A percentile compares a stretch with the other conserved stretches of the same genome.
phyloP scores from a whole-genome alignment of 2,113 vertebrate species.

The Corythornis cristatus region DNA sequence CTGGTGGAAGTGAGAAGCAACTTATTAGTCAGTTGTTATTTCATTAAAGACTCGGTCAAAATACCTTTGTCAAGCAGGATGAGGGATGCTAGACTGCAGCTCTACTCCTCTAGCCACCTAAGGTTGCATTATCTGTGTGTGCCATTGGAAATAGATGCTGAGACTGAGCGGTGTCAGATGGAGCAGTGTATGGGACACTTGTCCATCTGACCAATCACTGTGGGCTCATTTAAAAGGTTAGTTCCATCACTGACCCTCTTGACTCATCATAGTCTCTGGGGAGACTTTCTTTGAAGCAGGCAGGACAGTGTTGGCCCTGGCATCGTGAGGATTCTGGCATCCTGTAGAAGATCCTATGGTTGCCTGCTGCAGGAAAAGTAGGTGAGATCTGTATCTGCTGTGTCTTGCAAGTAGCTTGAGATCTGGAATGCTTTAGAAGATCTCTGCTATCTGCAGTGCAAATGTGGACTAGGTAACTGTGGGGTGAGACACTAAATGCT shows the following conservation, averaged over 20 bases:
- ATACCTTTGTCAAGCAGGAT: not conserved
- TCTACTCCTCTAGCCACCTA: not conserved
- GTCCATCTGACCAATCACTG: not conserved
- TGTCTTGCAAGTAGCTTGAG: not conserved
- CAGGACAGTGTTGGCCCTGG: not conserved
- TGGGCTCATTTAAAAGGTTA: not conserved
- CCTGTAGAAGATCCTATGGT: not conserved
- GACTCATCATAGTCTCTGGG: not conserved
- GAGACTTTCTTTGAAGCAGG: not conserved
- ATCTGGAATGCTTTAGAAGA: fast-evolving
- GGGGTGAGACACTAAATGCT: not conserved
- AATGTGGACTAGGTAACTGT: not conserved
- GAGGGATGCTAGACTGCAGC: not conserved
- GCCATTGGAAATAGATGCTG: not conserved
- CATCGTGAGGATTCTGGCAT: not conserved
- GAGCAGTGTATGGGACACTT: not conserved
- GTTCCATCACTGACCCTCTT: not conserved
- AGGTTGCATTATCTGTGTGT: not conserved
- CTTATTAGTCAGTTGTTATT: not conserved
- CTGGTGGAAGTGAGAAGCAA: slow-evolving; percentile 1
- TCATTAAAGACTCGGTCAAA: not conserved
- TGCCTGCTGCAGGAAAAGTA: not conserved
- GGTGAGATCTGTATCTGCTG: not conserved
- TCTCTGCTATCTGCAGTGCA: not conserved
- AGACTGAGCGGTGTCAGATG: not conserved